Evolutionary conservation across 2,113 vertebrate species (phyloP).

Genomic region (Crotalus horridus): DNA sequence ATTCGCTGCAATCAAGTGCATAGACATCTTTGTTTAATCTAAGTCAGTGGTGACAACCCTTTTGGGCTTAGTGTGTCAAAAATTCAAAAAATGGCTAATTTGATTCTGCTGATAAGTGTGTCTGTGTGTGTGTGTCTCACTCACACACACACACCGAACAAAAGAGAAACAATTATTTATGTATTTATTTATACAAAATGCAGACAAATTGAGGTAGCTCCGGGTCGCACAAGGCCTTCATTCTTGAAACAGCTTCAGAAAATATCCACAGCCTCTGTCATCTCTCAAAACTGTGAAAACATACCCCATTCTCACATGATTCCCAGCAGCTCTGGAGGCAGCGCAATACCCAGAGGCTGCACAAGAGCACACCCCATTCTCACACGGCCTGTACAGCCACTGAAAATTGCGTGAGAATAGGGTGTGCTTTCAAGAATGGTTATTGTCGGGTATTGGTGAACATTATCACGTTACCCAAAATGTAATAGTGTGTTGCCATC

Average conservation of each 20-base stretch:
- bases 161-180: too few relatives aligned
- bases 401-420: background rate
- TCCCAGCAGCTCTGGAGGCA: background rate
- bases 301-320: background rate
- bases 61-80: background rate
- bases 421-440: background rate
- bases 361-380: background rate
- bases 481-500: background rate
- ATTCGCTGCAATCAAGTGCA: background rate
- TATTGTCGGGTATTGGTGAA: background rate
- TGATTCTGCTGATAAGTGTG: background rate
- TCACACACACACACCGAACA: too few relatives aligned
- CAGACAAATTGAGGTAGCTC: background rate
- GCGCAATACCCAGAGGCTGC: background rate
- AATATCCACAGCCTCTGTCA: background rate
- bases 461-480: background rate
- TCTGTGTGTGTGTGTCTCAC: too few relatives aligned
- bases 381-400: background rate
- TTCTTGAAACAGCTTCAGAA: background rate
- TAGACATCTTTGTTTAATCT: background rate
- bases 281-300: background rate
- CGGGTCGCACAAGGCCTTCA: background rate
- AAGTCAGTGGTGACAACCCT: background rate
- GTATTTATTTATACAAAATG: too few relatives aligned
- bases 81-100: background rate